Percentiles rank a stretch among this genome's conserved stretches.
Conservation (phyloP, 2,888 invertebrate genomes). For the Saturnia pavonia region DNA sequence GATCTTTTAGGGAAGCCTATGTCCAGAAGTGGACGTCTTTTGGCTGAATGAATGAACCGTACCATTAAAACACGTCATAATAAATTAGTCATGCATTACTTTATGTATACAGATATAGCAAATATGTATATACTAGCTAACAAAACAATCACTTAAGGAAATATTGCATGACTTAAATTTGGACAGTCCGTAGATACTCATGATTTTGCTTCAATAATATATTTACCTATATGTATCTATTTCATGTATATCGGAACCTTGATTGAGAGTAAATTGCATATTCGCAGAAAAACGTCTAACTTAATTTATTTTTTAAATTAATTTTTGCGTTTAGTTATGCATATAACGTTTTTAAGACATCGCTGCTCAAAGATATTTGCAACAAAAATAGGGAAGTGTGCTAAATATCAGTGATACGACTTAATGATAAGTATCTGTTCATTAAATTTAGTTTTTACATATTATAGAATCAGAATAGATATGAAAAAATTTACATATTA, state of each 20-base stretch:
- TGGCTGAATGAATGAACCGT: too few relatives aligned
- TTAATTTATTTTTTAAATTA: too few relatives aligned
- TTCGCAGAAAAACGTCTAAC: not conserved
- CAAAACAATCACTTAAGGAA: too few relatives aligned
- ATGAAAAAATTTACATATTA: not conserved
- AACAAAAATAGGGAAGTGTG: not conserved
- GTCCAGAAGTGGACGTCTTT: too few relatives aligned
- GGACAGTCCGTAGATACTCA: not conserved
- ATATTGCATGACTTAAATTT: too few relatives aligned
- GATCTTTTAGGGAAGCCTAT: too few relatives aligned
- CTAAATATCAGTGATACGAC: not conserved
- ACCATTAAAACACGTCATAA: too few relatives aligned
- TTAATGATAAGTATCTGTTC: not conserved
- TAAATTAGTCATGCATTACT: too few relatives aligned
- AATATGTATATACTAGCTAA: too few relatives aligned
- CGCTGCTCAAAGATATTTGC: not conserved
- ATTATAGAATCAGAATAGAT: not conserved
- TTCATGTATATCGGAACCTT: not conserved
- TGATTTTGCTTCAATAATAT: not conserved
- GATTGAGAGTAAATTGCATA: not conserved
- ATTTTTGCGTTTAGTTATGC: not conserved
- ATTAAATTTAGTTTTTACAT: not conserved
- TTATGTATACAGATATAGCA: too few relatives aligned
- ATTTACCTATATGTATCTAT: not conserved
- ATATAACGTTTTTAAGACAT: not conserved